Conservation (phyloP, 2,797 vertebrate genomes). For the Helarctos malayanus region DNA sequence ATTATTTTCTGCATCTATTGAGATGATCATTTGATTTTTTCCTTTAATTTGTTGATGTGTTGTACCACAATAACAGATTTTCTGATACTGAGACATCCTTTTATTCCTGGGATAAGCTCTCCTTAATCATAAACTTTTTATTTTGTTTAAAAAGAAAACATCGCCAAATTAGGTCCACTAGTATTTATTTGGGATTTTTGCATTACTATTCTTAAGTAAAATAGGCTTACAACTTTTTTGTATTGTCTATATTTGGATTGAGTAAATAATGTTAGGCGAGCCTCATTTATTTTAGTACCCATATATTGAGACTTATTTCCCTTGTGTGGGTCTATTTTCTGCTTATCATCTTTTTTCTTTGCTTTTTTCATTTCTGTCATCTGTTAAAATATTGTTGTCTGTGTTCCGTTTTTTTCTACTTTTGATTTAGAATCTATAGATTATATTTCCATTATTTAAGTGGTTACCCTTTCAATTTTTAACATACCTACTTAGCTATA, state of each 20-base stretch:
- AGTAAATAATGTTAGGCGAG: background rate
- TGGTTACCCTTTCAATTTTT: background rate
- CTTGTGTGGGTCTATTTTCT: background rate
- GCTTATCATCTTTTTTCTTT: background rate
- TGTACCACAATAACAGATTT: background rate
- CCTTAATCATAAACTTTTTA: background rate
- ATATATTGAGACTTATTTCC: background rate
- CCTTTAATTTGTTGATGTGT: background rate
- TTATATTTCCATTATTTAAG: background rate
- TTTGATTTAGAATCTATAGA: background rate
- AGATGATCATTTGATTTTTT: background rate
- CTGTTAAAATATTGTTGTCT: background rate
- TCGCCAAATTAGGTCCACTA: background rate
- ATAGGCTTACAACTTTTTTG: background rate
- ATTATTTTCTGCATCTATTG: background rate
- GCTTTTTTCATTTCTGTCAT: background rate
- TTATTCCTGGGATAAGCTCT: background rate
- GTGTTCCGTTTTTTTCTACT: background rate
- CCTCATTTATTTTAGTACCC: background rate
- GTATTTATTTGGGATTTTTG: background rate
- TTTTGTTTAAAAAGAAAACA: background rate
- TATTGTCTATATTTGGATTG: background rate
- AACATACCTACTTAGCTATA: background rate
- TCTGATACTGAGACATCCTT: background rate
- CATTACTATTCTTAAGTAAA: background rate